Conservation (phyloP, 2,113 vertebrate species). For the Glaucidium brasilianum region DNA sequence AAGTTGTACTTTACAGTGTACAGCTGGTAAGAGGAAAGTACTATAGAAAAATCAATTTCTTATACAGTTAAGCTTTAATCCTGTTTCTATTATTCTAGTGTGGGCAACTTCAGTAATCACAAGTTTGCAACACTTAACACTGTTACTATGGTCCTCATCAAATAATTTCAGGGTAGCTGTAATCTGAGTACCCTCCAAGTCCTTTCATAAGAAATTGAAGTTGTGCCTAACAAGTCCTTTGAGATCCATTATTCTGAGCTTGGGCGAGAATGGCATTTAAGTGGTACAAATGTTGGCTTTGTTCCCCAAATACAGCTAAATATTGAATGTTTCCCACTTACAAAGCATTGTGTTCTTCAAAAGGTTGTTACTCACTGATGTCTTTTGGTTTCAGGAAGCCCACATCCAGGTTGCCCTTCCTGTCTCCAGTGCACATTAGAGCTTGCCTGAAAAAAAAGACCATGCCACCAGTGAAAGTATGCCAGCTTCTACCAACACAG, state of each 20-base stretch:
- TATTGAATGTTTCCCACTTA: not conserved
- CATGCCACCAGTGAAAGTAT: too few species aligned
- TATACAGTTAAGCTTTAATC: not conserved
- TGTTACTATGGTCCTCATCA: not conserved
- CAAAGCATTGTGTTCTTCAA: not conserved
- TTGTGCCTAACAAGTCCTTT: not conserved
- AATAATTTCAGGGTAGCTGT: not conserved
- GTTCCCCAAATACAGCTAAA: not conserved
- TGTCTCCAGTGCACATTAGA: not conserved
- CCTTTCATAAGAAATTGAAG: not conserved
- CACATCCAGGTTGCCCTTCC: not conserved
- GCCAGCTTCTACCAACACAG: not conserved
- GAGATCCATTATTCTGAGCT: not conserved
- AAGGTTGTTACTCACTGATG: not conserved
- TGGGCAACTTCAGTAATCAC: not conserved
- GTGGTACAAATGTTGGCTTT: not conserved
- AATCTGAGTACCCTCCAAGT: not conserved
- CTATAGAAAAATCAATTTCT: not conserved
- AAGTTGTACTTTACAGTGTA: not conserved
- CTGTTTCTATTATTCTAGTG: not conserved
- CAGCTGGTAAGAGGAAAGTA: not conserved
- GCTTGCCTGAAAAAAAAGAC: not conserved
- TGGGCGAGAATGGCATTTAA: not conserved
- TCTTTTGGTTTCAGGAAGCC: not conserved
- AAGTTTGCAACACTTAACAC: not conserved